These are phyloP conservation scores for Leucoma salicis DNA, from an alignment of 2,888 invertebrate genomes.

Conservation along the genomic window DNA sequence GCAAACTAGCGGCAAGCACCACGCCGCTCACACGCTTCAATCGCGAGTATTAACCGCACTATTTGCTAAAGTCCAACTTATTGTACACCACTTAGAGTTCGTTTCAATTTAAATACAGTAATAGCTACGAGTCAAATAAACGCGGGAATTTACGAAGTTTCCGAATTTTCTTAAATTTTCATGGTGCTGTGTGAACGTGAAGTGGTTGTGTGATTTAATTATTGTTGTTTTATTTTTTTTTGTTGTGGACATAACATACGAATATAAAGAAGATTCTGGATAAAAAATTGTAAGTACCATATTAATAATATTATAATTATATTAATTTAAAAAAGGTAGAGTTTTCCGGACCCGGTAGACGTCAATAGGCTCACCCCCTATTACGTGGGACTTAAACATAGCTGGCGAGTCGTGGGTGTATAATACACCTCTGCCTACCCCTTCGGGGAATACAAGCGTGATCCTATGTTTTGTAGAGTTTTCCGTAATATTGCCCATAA, in stretches of 20 bases:
- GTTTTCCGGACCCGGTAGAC: no score
- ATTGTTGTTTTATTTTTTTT: conserved; percentile 13
- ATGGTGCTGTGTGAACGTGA: conserved; percentile 25
- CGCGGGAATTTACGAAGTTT: conserved; percentile 13
- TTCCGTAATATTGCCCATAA: no score
- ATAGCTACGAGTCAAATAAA: conserved; percentile 8
- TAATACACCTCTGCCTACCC: no score
- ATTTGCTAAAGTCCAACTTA: conserved; percentile 41
- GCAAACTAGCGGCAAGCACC: conserved; percentile 67
- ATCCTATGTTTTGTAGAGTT: no score
- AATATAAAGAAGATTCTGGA: conserved; percentile 7
- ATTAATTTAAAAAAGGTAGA: not conserved
- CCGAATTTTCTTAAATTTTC: conserved; percentile 17
- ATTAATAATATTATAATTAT: not conserved
- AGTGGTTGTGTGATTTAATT: conserved; percentile 36
- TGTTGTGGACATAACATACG: conserved; percentile 13
- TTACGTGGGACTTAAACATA: no score
- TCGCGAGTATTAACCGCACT: conserved; percentile 25
- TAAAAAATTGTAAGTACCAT: conserved; percentile 24
- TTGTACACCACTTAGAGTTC: conserved; percentile 11
- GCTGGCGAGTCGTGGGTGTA: no score
- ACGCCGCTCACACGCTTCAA: conserved; percentile 61
- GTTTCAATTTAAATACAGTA: conserved; percentile 11
- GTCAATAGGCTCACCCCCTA: no score
- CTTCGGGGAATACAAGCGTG: no score